These are phyloP conservation scores for Pachyuromys duprasi DNA, from an alignment of 2,797 vertebrate genomes.

Conservation along the genomic window DNA sequence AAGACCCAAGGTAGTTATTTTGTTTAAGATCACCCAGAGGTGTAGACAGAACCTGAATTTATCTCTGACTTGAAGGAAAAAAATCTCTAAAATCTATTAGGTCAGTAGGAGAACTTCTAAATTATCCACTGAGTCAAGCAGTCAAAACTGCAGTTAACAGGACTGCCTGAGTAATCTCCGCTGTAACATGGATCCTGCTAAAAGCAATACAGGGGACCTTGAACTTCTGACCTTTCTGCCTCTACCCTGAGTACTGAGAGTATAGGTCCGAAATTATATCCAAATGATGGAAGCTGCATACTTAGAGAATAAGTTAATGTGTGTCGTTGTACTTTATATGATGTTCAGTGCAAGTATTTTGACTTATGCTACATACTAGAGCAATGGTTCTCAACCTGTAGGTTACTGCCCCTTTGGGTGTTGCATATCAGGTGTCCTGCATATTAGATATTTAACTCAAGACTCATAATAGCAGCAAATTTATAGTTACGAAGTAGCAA, in stretches of 20 bases:
- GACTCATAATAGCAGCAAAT: neutral
- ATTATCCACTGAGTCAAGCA: neutral
- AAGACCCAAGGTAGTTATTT: conserved; percentile 1
- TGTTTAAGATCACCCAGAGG: neutral
- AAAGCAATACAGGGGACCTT: neutral
- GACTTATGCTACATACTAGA: neutral
- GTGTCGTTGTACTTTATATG: neutral
- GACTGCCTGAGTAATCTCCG: neutral
- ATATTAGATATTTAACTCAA: neutral
- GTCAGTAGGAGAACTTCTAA: neutral
- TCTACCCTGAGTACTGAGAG: neutral
- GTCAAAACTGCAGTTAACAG: neutral
- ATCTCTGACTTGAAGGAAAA: conserved; percentile 9
- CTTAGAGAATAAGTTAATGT: neutral
- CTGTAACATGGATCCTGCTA: neutral
- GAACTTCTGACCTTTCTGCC: neutral
- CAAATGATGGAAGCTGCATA: neutral
- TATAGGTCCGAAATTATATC: neutral
- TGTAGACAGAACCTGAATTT: neutral
- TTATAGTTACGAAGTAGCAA: neutral
- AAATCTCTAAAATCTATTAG: neutral
- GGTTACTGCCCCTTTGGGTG: too few species aligned
- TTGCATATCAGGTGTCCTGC: neutral
- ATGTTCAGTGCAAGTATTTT: neutral
- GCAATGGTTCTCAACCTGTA: neutral